These are phyloP conservation scores for Tetraodon nigroviridis DNA, from an alignment of 2,113 vertebrate genomes.

Conservation along the genomic window DNA sequence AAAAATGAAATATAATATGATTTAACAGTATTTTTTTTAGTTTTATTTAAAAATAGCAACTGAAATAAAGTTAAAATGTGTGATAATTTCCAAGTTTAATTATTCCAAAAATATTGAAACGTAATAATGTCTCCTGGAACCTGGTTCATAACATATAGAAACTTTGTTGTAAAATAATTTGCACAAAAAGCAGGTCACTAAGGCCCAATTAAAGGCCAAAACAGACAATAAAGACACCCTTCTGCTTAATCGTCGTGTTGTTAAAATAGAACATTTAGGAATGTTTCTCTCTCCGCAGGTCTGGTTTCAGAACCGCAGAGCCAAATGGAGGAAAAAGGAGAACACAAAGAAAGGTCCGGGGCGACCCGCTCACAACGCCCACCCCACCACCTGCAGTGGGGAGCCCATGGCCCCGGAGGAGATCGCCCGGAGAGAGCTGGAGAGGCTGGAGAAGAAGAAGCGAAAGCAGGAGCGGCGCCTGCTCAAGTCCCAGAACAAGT, in stretches of 20 bases:
- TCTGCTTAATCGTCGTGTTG: slow-evolving; percentile 35
- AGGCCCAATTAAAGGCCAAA: slow-evolving; percentile 7
- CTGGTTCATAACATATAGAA: not conserved
- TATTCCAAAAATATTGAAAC: not conserved
- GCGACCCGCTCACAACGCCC: slow-evolving; percentile 95
- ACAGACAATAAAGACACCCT: not conserved
- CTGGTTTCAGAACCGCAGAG: slow-evolving; percentile 98
- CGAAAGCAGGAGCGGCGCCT: slow-evolving; percentile 94
- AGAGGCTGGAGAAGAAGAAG: slow-evolving; percentile 94
- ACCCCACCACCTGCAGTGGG: slow-evolving; percentile 96
- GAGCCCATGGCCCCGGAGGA: slow-evolving; percentile 98
- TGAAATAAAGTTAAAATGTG: not conserved
- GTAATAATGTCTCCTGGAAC: not conserved
- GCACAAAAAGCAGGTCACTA: slow-evolving; percentile 20
- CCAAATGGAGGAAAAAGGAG: slow-evolving; percentile 98
- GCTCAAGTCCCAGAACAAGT: slow-evolving; percentile 87
- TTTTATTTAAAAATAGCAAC: not conserved
- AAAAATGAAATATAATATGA: not conserved
- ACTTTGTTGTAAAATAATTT: slow-evolving; percentile 18
- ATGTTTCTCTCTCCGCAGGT: slow-evolving; percentile 76
- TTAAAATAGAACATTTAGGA: slow-evolving; percentile 9
- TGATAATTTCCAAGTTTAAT: not conserved
- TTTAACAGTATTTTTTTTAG: too few species aligned
- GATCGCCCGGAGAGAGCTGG: slow-evolving; percentile 92
- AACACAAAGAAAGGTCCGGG: slow-evolving; percentile 98